Conservation (phyloP, 2,888 invertebrate species). For the Pristionchus japonicus region DNA sequence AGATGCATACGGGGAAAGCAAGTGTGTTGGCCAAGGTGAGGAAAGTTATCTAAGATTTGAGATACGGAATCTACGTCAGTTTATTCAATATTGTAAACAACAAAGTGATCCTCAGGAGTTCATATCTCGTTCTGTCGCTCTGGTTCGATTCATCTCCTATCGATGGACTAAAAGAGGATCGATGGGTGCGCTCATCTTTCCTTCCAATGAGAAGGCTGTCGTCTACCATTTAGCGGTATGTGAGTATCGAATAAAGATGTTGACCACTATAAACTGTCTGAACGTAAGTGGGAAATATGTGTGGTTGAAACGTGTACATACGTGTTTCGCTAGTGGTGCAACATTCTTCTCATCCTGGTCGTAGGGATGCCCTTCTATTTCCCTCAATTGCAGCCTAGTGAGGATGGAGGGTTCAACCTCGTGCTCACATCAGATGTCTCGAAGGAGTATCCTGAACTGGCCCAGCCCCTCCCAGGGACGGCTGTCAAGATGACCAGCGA, state of each 20-base stretch:
- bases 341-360: no score
- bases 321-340: no score
- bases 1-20: conserved; percentile 37
- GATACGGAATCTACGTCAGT: neutral
- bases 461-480: neutral
- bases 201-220: neutral
- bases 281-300: no score
- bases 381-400: neutral
- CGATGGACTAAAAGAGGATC: neutral
- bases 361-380: no score
- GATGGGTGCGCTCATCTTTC: neutral
- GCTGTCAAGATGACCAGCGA: conserved; percentile 19
- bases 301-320: no score
- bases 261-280: no score
- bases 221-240: neutral
- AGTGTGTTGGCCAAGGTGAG: conserved; percentile 6
- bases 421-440: neutral
- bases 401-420: neutral
- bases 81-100: neutral
- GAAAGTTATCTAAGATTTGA: neutral
- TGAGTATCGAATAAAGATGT: no score
- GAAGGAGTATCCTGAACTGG: conserved; percentile 11
- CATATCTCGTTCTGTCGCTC: neutral
- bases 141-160: conserved; percentile 13
- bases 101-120: neutral